Base-by-base conservation (phyloP, 2,888 invertebrate species). In the Macaria liturata region DNA sequence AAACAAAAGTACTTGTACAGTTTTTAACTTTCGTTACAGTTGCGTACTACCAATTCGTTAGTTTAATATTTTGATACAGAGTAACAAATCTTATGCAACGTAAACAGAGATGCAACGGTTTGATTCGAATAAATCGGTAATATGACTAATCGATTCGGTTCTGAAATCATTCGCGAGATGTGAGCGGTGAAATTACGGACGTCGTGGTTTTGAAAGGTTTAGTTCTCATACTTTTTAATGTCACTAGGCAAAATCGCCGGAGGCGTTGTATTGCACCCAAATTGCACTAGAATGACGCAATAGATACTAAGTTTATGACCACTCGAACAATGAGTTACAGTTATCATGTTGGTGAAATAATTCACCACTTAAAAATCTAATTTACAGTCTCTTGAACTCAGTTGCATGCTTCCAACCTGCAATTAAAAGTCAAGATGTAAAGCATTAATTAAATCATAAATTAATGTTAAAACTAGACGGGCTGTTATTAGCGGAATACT, bases 211-310 rank as follows among this genome's bases (percentile, higher is more conserved):
- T 72, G 65, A 90, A 91, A 91, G 91, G 91, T 91, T 87, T 54
- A 61, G 80, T 86, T 91, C 91, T 84, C 91, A 90, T 84, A 88
- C 76, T 84, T 84, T 86, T 84, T 88, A 91, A 90, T 89, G 86
- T 86, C 90, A 88, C 80, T 84, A 74, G 79, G 70, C 52, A 39
- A 51, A 32, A 44, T 57, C 72, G 77, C 79, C 74, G 66, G 76
- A 62, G 79, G 81, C 80, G 75, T 70, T 70, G 62, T 66, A 69
- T 74, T 74, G 67, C 69, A 59, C 58, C 61, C 63, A 69, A 58
- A 47, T 65, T 61, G 67, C 69, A 61, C 56, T 63, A 63, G 68
- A 56, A 49, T 67, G 59, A 63, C 60, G 66, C 67, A 68, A 65
- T 62, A 52, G 49, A 54, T 57, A 61, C 50, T 62, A 63, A 55